Base-by-base conservation (phyloP, 2,888 invertebrate genomes). In the Clusia tigrina region DNA sequence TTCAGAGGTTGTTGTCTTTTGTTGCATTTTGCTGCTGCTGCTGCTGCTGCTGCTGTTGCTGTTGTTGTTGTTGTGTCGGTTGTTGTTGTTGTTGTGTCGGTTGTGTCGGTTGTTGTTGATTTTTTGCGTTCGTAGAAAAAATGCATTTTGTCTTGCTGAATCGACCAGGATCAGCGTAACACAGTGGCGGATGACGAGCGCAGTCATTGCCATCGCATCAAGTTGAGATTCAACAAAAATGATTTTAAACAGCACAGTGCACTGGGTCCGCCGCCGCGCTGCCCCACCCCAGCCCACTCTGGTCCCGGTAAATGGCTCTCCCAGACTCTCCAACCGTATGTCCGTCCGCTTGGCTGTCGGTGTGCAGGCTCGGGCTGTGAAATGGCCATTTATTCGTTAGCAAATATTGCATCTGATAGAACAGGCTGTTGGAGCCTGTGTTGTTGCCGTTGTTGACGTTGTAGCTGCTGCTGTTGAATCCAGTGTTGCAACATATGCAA, bases 331-430 rank as follows among this genome's bases (percentile, higher is more conserved):
- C n/a, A n/a, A n/a, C n/a, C n/a, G n/a, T n/a, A n/a, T n/a, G n/a
- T n/a, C n/a, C n/a, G n/a, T n/a, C n/a, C n/a, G n/a, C n/a, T n/a
- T n/a, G n/a, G n/a, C n/a, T n/a, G n/a, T n/a, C n/a, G n/a, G n/a
- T n/a, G n/a, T n/a, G 42, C 42, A n/a, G 2, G 42, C n/a, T n/a
- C n/a, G 73, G 75, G 76, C 76, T 76, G 74, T 75, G 74, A 77
- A 77, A 74, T 74, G 74, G 77, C 74, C 77, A 74, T 74, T 74
- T 74, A 74, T 74, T 74, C 74, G 74, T 74, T 74, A 74, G 74
- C 77, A 74, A 74, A 74, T 74, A 74, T 74, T 76, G 74, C 76
- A 74, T 74, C 74, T 74, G 74, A 74, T 74, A 77, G 74, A 74
- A 74, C 71, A 73, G 70, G 70, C 17, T 42, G 57, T 52, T 23